These are phyloP conservation scores for Astreopora myriophthalma DNA, from an alignment of 64 coral and sea anemone species.

Conservation along the genomic window DNA sequence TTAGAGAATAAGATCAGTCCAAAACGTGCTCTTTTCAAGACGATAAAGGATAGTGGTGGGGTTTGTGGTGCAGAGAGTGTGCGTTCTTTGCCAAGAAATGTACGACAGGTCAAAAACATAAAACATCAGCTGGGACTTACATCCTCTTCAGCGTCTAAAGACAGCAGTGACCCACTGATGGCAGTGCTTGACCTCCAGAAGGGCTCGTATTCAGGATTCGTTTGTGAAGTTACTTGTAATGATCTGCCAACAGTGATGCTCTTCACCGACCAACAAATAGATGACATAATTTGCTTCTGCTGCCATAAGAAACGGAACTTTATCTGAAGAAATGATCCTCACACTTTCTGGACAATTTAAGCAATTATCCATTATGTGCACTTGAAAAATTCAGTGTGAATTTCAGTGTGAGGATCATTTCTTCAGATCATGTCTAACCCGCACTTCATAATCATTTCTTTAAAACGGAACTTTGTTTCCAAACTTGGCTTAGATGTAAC, in stretches of 20 bases:
- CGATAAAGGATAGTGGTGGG: conserved; percentile 55
- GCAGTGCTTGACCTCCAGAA: conserved; percentile 74
- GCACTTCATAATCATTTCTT: too few relatives aligned
- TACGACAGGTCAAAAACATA: conserved; percentile 10
- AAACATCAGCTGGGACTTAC: conserved; percentile 20
- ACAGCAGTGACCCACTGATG: conserved; percentile 54
- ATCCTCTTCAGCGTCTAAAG: conserved; percentile 21
- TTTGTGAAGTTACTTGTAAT: conserved; percentile 68
- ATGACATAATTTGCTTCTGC: conserved; percentile 66
- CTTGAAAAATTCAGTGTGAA: too few relatives aligned
- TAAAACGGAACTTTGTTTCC: conserved; percentile 54
- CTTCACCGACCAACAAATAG: conserved; percentile 62
- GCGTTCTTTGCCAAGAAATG: conserved; percentile 48
- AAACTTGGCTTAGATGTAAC: conserved; percentile 68
- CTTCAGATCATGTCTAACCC: too few relatives aligned
- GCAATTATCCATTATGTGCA: too few relatives aligned
- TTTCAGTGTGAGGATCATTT: too few relatives aligned
- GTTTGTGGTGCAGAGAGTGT: conserved; percentile 38
- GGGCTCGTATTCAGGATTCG: conserved; percentile 35
- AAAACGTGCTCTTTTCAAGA: conserved; percentile 63
- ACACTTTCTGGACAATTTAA: too few relatives aligned
- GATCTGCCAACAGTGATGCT: conserved; percentile 74
- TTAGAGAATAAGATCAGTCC: background rate
- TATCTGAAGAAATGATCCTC: too few relatives aligned
- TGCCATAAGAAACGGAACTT: conserved; percentile 42